Percentiles rank a stretch among this genome's conserved stretches.
Conservation (phyloP, 2,888 invertebrate genomes). For the Drosophila heteroneura region DNA sequence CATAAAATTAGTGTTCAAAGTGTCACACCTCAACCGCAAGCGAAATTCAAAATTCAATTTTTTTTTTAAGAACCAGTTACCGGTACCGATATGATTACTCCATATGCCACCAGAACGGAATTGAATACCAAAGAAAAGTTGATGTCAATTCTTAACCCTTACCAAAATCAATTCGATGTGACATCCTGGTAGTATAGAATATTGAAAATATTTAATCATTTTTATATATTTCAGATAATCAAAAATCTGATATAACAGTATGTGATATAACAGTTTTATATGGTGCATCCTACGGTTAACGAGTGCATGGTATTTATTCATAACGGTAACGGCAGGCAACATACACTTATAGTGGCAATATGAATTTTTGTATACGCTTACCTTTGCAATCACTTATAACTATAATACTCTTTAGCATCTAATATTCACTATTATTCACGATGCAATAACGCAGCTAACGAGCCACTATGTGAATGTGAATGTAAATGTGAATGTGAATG, state of each 20-base stretch:
- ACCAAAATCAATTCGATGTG: not conserved
- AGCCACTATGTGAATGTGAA: slow-evolving; percentile 8
- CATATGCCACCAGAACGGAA: not conserved
- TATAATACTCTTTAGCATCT: slow-evolving; percentile 3
- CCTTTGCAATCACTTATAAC: slow-evolving; percentile 29
- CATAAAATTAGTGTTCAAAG: not conserved
- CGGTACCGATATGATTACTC: not conserved
- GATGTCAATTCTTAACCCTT: not conserved
- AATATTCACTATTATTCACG: slow-evolving; percentile 14
- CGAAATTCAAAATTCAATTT: not conserved
- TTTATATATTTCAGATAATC: not conserved
- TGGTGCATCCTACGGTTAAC: slow-evolving; percentile 26
- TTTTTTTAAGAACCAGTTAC: not conserved
- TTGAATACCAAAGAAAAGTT: not conserved
- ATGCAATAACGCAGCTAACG: slow-evolving; percentile 34
- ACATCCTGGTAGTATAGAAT: not conserved
- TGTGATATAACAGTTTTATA: slow-evolving; percentile 1
- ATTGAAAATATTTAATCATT: not conserved
- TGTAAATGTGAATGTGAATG: slow-evolving; percentile 5
- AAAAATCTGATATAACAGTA: not conserved
- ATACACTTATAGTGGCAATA: slow-evolving; percentile 3
- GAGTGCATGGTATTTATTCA: slow-evolving; percentile 32
- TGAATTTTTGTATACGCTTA: slow-evolving; percentile 41
- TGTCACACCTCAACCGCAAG: not conserved
- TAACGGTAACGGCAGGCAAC: slow-evolving; percentile 16